These are phyloP conservation scores for Dissostichus mawsoni DNA, from an alignment of 2,113 vertebrate genomes.

Conservation along the genomic window DNA sequence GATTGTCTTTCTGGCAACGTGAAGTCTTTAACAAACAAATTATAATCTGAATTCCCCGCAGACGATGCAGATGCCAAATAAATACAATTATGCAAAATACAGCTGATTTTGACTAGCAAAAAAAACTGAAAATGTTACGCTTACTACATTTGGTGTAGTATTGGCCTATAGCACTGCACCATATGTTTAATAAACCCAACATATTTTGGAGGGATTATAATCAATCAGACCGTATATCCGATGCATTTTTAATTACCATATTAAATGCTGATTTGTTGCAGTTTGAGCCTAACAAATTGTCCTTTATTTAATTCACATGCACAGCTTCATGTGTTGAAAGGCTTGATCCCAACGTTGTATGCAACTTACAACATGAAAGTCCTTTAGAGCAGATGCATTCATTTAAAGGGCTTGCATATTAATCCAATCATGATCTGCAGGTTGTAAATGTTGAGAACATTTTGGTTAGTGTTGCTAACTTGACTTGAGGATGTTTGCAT, in stretches of 20 bases:
- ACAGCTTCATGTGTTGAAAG: background rate
- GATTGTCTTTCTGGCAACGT: too few species aligned
- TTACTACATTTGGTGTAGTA: background rate
- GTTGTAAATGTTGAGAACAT: background rate
- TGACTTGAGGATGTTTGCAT: background rate
- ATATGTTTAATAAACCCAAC: conserved; percentile 8
- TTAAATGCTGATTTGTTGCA: conserved; percentile 7
- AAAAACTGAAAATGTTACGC: too few species aligned
- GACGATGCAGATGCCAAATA: too few species aligned
- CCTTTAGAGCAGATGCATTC: background rate
- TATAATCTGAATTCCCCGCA: too few species aligned
- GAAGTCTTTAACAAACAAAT: too few species aligned
- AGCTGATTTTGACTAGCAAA: too few species aligned
- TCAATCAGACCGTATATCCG: background rate
- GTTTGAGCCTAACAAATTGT: background rate
- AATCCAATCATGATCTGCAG: background rate
- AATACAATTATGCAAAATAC: too few species aligned
- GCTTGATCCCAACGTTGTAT: background rate
- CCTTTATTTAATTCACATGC: background rate
- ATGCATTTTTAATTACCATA: background rate
- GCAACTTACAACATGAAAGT: background rate
- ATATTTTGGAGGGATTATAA: background rate
- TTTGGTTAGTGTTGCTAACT: background rate
- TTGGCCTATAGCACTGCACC: background rate
- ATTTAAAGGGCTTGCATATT: background rate